Percentiles rank a stretch among this genome's conserved stretches.
Conservation (phyloP, 2,797 vertebrate genomes). For the Harpagifer antarcticus region DNA sequence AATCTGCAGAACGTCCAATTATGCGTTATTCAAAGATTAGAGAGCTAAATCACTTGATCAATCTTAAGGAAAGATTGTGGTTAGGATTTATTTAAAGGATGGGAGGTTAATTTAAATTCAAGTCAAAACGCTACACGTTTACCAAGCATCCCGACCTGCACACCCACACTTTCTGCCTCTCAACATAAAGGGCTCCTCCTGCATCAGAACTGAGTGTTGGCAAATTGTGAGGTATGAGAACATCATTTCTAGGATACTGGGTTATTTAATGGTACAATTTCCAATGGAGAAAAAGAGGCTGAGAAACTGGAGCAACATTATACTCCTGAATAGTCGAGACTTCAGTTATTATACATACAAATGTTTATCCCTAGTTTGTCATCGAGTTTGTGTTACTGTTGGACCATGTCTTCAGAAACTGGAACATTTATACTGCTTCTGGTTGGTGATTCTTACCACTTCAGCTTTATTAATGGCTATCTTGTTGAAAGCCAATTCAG, state of each 20-base stretch:
- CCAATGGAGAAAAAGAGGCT: neutral
- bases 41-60: neutral
- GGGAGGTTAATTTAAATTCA: neutral
- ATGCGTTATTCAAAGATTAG: too few species aligned
- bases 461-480: neutral
- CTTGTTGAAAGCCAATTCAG: constrained; percentile 15
- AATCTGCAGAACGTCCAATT: too few species aligned
- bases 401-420: too few species aligned
- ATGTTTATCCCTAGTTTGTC: neutral
- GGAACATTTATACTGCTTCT: neutral
- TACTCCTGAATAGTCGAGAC: neutral
- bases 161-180: neutral
- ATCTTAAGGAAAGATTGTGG: neutral
- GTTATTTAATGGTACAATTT: constrained; percentile 10
- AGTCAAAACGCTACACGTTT: neutral
- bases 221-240: neutral
- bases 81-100: neutral
- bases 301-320: neutral
- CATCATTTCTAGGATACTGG: neutral
- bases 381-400: neutral
- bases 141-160: neutral
- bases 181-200: neutral
- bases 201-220: neutral
- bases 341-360: neutral
- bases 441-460: neutral